phyloP scores from a whole-genome alignment of 2,113 vertebrate species.

The Trichechus manatus region DNA sequence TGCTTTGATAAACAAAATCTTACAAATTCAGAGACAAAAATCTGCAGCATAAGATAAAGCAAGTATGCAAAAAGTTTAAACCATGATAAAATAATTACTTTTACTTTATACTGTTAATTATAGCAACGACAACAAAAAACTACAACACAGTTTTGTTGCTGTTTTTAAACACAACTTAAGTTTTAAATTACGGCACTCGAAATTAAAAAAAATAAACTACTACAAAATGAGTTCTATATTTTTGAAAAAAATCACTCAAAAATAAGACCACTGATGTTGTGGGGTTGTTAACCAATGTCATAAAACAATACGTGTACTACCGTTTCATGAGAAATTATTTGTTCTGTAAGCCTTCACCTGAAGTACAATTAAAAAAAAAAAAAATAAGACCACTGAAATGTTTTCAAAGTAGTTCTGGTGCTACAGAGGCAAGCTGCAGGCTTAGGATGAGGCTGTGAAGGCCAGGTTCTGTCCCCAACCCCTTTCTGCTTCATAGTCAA shows the following conservation, averaged over 20 bases:
- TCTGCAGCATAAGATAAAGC: slow-evolving; percentile 91
- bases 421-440: too few species aligned
- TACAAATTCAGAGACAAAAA: slow-evolving; percentile 90
- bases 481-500: too few species aligned
- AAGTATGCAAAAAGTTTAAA: slow-evolving; percentile 90
- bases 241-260: slow-evolving; percentile 85
- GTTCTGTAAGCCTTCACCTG: too few species aligned
- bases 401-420: slow-evolving; percentile 84
- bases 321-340: too few species aligned
- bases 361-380: slow-evolving; percentile 69
- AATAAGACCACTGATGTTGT: slow-evolving; percentile 76
- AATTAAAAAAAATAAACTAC: slow-evolving; percentile 85
- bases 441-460: too few species aligned
- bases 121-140: slow-evolving; percentile 87
- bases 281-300: too few species aligned
- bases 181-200: slow-evolving; percentile 91
- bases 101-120: slow-evolving; percentile 92
- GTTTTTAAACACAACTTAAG: slow-evolving; percentile 90
- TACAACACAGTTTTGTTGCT: slow-evolving; percentile 84
- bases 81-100: slow-evolving; percentile 89
- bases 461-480: too few species aligned
- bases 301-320: too few species aligned
- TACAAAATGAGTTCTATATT: slow-evolving; percentile 88
- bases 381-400: slow-evolving; percentile 82
- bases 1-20: slow-evolving; percentile 91